Base-by-base conservation (phyloP, 2,888 invertebrate species). In the Drosophila multiciliata region DNA sequence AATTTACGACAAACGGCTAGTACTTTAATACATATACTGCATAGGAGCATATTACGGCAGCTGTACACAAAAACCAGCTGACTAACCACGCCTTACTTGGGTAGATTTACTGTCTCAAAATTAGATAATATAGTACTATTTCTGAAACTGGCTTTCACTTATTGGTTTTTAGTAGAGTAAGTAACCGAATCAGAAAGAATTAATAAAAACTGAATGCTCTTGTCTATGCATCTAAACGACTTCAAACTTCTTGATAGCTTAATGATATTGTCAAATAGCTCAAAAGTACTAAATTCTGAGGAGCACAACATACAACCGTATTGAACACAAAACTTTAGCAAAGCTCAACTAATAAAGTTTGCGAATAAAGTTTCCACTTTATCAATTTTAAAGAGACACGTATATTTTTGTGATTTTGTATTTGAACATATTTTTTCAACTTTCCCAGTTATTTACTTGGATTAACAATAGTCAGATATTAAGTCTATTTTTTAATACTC, bases 1-100 rank as follows among this genome's bases (percentile, higher is more conserved):
- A 89, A 89, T 79, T 70, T 67, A 73, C 68, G 53, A 73, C 52
- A 66, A 77, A 72, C 45, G 49, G 69, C 68, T 61, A 73, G 60
- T 67, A 67, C 54, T 40, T 45, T 57, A n/a, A 67, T 63, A 61
- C 60, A 79, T 40, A 75, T 63, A 58, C 33, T 63, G 65, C 40
- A 36, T 33, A 50, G 20, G 33, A 48, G 15, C 64, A 42, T 54
- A 58, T 64, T 53, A 62, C 49, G 49, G 33, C 71, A 71, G 71
- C 76, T 78, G 76, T 60, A 60, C 9, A 35, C 4, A 35, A 29
- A 36, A 73, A n/a, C 52, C 61, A 63, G 52, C 64, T 66, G 53
- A 55, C 70, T 29, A 69, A 32, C 66, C 60, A 65, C 66, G 71
- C 80, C 76, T 60, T 40, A 20, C 48, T 23, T n/a, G n/a, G 35